Base-by-base conservation (phyloP, 2,888 invertebrate genomes). In the Empis stercorea region DNA sequence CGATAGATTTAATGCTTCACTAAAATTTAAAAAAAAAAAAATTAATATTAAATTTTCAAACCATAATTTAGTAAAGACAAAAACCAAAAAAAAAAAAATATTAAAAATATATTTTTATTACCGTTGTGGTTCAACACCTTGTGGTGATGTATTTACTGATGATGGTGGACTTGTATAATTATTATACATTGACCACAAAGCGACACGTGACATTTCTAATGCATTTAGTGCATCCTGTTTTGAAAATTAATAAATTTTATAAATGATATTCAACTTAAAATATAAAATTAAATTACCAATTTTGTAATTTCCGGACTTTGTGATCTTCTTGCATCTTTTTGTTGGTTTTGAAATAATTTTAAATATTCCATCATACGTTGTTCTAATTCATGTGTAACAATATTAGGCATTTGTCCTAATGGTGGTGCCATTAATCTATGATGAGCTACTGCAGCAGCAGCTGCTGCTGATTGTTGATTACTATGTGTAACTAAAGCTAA, bases 1-100 rank as follows among this genome's bases (percentile, higher is more conserved):
- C 51, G 81, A 78, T 36, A 92, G 76, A 70, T 92, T 91, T 47
- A 93, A 73, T 2, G 92, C 89, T 71, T 92, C 91, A 59, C 87
- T 68, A 54, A 34, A 13, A 13, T 13, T 32, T 32, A n/a, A n/a
- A 41, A 34, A n/a, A 43, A 10, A 23, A 14, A 30, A 39, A 14
- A 10, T 20, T 15, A 15, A 4, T 51, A 15, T 44, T 20, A 41
- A 13, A 13, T 13, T 32, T 32, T 9, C 32, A 13, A 32, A 32
- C 10, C 32, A 13, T 32, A 5, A 5, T 32, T 32, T 32, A 32
- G 10, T 9, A 5, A 32, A 32, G 10, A 32, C 34, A 11, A 38
- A n/a, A 14, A 16, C 38, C 27, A 13, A 44, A 40, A 45, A 42
- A 46, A 41, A 11, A 20, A 48, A 16, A 51, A 56, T 34, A 32